Conservation (phyloP, 2,113 vertebrate genomes). For the Oenanthe oenanthe region DNA sequence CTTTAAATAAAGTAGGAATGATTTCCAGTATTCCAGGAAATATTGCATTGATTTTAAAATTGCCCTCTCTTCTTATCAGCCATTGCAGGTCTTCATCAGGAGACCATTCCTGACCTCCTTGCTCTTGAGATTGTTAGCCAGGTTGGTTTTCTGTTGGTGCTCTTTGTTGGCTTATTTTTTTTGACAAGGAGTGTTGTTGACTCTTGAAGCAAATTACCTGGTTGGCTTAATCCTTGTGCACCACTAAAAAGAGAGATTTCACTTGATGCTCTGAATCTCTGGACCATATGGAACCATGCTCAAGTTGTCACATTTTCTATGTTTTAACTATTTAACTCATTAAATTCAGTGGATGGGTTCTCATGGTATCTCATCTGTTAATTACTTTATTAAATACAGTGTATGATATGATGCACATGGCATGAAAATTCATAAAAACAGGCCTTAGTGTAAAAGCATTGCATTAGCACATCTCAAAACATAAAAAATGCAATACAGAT, state of each 20-base stretch:
- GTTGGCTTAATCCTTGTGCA: background rate
- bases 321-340: constrained; percentile 25
- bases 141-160: background rate
- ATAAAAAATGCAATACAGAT: background rate
- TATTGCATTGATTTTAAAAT: constrained; percentile 69
- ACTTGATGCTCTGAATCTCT: background rate
- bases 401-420: background rate
- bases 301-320: background rate
- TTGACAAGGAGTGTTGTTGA: background rate
- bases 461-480: constrained; percentile 11
- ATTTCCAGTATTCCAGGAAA: constrained; percentile 41
- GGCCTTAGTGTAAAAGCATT: background rate
- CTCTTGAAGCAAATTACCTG: constrained; percentile 7
- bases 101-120: constrained; percentile 29
- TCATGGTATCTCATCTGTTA: background rate
- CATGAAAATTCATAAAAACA: constrained; percentile 10
- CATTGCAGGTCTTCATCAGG: constrained; percentile 17
- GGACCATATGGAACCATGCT: background rate
- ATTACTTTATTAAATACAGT: background rate
- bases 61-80: constrained; percentile 51
- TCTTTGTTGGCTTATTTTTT: background rate
- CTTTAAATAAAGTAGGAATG: constrained; percentile 46
- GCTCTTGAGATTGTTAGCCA: background rate
- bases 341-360: background rate
- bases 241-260: background rate